Evolutionary conservation across 2,888 invertebrate species (phyloP).

Genomic region (Eugnorisma glareosa): DNA sequence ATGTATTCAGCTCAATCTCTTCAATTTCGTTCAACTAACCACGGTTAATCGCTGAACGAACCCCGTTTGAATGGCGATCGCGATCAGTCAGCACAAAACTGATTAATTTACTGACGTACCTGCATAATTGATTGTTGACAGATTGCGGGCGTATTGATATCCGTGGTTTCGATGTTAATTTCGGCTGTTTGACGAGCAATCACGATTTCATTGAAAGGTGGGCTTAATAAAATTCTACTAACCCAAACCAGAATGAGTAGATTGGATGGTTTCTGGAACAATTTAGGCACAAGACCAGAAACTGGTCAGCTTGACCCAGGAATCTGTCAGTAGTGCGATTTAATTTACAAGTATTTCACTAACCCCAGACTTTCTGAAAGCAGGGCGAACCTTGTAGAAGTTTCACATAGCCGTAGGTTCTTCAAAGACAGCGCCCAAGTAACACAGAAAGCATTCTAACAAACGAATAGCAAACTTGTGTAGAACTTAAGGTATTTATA

Average conservation of each 20-base stretch:
- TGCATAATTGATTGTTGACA: conserved; percentile 49
- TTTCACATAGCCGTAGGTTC: background rate
- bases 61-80: conserved; percentile 40
- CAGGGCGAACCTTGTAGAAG: background rate
- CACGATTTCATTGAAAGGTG: background rate
- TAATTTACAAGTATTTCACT: background rate
- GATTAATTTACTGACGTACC: conserved; percentile 47
- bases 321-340: background rate
- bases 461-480: too few relatives aligned
- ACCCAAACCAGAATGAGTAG: background rate
- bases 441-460: too few relatives aligned
- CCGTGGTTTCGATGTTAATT: background rate
- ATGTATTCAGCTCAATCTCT: conserved; percentile 46
- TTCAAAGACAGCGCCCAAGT: too few relatives aligned
- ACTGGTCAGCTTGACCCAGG: background rate
- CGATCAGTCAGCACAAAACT: conserved; percentile 48
- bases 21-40: conserved; percentile 30
- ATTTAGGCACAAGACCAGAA: background rate
- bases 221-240: background rate
- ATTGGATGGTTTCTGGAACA: background rate
- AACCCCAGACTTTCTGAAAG: background rate
- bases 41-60: conserved; percentile 37
- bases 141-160: conserved; percentile 17
- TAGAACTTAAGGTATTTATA: too few relatives aligned
- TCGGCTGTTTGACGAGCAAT: conserved; percentile 10